Evolutionary conservation across 2,888 invertebrate species (phyloP), one percentile per base, ranked within the genome.

Genomic region (Drosophila pegasa): DNA sequence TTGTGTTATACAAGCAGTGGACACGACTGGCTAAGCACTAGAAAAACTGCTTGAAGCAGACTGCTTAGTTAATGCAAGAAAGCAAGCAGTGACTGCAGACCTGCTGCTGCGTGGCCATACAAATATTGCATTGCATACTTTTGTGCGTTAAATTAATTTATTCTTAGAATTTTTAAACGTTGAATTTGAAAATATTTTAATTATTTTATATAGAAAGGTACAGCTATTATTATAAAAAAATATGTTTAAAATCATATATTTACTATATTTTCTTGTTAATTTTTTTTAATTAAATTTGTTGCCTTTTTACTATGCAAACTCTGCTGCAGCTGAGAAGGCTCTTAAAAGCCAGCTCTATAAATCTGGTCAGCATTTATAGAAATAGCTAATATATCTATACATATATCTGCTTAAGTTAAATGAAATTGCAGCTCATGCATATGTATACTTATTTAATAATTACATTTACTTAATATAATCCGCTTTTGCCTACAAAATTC

Each of bases 111-210:
- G 7, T 16, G 0, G 7, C 9, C 25, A 12, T 48, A 33, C n/a
- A 6, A 2, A 25, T 9, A 27, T 12, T 20, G 0, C 7, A n/a
- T 33, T 31, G 66, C 65, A 56, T 66, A 65, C 31, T 38, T 51
- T 51, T 20, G 3, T n/a, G 38, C 31, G 12, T 7, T 2, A 0
- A 0, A 5, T 1, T 0, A 7, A n/a, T 0, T n/a, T 20, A 9
- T n/a, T 9, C 25, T 25, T 33, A n/a, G 12, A 43, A 43, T 43
- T 55, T 9, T 27, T 4, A 22, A 9, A 1, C 29, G 16, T 29
- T 45, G 7, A 12, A 18, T 18, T 29, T 20, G 0, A 22, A n/a
- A 8, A 2, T 40, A 14, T 40, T 40, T 12, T n/a, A n/a, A 9
- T 40, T 20, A 10, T 18, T 4, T 2, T 25, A 14, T 31, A 48